Base-by-base conservation (phyloP, 2,888 invertebrate genomes). In the Cerastoderma edule region DNA sequence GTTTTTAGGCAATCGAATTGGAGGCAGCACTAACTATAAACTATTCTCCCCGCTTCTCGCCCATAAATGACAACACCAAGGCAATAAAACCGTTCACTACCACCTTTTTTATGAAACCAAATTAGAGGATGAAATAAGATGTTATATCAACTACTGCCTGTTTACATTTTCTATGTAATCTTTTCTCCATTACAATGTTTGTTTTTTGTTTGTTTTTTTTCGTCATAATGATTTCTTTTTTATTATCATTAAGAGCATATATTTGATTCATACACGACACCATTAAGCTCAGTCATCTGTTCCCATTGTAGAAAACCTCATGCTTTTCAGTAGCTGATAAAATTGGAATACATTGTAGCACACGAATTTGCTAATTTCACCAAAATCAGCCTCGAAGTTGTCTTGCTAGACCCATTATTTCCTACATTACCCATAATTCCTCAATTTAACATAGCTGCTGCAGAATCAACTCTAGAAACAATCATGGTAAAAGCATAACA, bases 1-100 rank as follows among this genome's bases (percentile, higher is more conserved):
- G 60, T 39, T 19, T 60, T 60, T 60, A 35, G 10, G 60, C 22
- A 60, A 4, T 27, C 22, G 24, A 22, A 60, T n/a, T 6, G 32
- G 57, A 60, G 22, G 24, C 24, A 39, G 39, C 60, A 35, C 60
- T 60, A 60, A 60, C n/a, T 60, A 60, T 60, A 60, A 60, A 60
- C 60, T 28, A 60, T 60, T 60, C 60, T 60, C 2, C 33, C 39
- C 22, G 32, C 24, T 33, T 60, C 33, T 39, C 35, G 27, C 35
- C 60, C 39, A 60, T 60, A 35, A 60, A 60, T 60, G 60, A 60
- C 60, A 60, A 33, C 27, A 24, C n/a, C 19, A 16, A 5, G 22
- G 39, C 60, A 24, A 60, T 60, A 60, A 60, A 39, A 35, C 39
- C n/a, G 35, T 60, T 60, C 60, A 39, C 13, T 33, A 24, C 60